phyloP scores from a whole-genome alignment of 92 coral and sea anemone genomes.

The Galaxea fascicularis region DNA sequence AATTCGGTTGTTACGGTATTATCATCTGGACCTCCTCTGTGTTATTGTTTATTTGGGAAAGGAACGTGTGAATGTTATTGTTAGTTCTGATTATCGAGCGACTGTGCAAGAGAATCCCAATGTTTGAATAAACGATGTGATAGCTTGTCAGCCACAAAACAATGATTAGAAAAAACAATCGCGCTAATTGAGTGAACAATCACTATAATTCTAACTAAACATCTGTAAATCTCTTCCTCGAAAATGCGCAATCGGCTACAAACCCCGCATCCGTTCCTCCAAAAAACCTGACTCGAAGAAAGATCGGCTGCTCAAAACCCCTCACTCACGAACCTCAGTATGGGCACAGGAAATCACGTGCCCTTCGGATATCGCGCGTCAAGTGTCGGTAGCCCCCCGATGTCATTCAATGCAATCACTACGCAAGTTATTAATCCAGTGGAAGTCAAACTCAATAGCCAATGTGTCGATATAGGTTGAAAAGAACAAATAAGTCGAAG shows the following conservation, averaged over 20 bases:
- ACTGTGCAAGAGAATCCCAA: neutral
- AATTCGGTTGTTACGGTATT: constrained; percentile 21
- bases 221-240: constrained; percentile 25
- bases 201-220: constrained; percentile 59
- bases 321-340: neutral
- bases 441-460: constrained; percentile 3
- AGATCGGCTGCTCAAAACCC: neutral
- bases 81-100: constrained; percentile 24
- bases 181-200: constrained; percentile 52
- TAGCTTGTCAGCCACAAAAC: constrained; percentile 46
- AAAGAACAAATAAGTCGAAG: constrained; percentile 44
- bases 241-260: neutral
- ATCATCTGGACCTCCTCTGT: constrained; percentile 37
- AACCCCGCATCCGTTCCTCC: neutral
- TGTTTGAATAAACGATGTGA: constrained; percentile 35
- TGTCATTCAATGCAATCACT: constrained; percentile 31
- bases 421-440: constrained; percentile 3
- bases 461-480: constrained; percentile 32
- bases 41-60: constrained; percentile 36
- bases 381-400: constrained; percentile 1
- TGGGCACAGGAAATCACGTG: constrained; percentile 7
- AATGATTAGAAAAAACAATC: constrained; percentile 46
- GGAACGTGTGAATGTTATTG: constrained; percentile 24
- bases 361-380: neutral
- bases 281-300: neutral